These are phyloP conservation scores for Apamea anceps DNA, from an alignment of 2,888 invertebrate species.

Conservation along the genomic window DNA sequence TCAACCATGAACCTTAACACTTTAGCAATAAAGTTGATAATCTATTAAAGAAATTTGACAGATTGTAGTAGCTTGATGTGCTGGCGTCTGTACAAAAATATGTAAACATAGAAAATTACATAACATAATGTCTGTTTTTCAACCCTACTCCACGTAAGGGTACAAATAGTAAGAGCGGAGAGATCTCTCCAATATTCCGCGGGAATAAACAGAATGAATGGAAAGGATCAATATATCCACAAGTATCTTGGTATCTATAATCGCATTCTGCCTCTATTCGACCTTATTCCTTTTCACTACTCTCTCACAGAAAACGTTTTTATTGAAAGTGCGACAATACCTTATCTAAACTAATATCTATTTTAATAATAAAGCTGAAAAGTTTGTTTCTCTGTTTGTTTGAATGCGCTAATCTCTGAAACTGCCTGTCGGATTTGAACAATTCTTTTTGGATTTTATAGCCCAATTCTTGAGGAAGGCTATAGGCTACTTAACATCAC, in stretches of 20 bases:
- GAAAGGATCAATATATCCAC: conserved; percentile 25
- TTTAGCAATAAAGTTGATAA: no score
- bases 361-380: no score
- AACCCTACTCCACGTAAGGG: conserved; percentile 11
- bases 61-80: no score
- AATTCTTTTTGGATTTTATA: no score
- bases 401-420: no score
- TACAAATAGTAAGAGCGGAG: conserved; percentile 30
- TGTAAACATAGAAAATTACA: conserved; percentile 8
- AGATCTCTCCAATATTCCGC: conserved; percentile 22
- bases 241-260: conserved; percentile 4
- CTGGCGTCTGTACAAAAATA: background rate
- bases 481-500: background rate
- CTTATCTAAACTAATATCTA: background rate
- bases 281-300: background rate
- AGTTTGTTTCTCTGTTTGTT: no score
- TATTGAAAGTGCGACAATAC: background rate
- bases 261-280: conserved; percentile 5
- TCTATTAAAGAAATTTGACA: no score
- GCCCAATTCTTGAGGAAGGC: no score
- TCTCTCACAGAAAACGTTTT: background rate
- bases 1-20: no score
- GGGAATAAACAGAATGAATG: conserved; percentile 42
- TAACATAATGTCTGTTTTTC: conserved; percentile 30
- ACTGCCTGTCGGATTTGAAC: no score